Evolutionary conservation across 2,113 vertebrate genomes (phyloP), one percentile per base, ranked within the genome.

Genomic region (Rhagologus leucostigma): DNA sequence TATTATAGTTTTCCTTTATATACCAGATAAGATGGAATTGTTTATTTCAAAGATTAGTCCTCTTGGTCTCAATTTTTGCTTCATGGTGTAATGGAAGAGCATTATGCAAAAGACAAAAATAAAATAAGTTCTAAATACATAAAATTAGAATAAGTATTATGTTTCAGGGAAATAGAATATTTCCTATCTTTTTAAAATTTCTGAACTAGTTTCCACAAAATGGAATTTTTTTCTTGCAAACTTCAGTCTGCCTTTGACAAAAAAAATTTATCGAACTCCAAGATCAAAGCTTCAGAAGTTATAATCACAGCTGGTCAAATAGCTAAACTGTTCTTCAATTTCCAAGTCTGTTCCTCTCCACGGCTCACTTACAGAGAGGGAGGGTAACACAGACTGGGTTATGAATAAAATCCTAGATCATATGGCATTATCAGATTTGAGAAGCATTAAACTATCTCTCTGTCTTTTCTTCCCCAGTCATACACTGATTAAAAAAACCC

Each of bases 101-200:
- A 32, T 26, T 19, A 47, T 35, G 20, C 10, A 22, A 57, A 30
- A 60, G 6, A 4, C 62, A 73, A 76, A 56, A 33, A 23, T 19
- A 35, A 49, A 63, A 50, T 1, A 18, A 69, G 1, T 50, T 53
- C 17, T 52, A 83, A 69, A 70, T 60, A 18, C 8, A 41, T 53
- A 57, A 63, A 75, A n/a, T 37, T 50, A 47, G 5, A 76, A 30
- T 33, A 65, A 68, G 1, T 39, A 14, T 39, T 70, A 19, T 11
- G 5, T 67, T 85, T 85, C n/a, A 63, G 32, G 9, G 12, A 62
- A 57, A 56, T 32, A 39, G 3, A 26, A 16, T 52, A 9, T 13
- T 50, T 83, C 8, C 4, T 57, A 1, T 13, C 0, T 41, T 32
- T 75, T 57, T 10, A 0, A 13, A 35, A 50, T 68, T 62, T 41